Evolutionary conservation across 1,140 invertebrate genomes (phyloP), one percentile per base, ranked within the genome.

Genomic region (Melitaea cinxia): DNA sequence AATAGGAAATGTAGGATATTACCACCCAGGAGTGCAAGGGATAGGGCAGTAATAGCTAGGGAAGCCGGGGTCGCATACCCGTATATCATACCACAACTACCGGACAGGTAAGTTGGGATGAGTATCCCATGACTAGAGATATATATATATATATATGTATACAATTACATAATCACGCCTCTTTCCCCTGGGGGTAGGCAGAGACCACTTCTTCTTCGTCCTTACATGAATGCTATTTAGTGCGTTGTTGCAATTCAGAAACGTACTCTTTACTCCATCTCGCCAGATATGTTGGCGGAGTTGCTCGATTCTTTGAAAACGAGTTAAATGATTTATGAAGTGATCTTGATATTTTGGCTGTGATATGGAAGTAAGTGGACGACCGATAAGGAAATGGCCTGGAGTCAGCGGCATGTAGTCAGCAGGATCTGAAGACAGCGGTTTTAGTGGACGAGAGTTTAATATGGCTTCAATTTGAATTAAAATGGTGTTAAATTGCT

Each of bases 311-410:
- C 54, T 39, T 21, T 74, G 60, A 33, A 26, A 71, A 0, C 72
- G 42, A 7, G 42, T 55, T 7, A 65, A 10, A 2, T 28, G 30
- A 39, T 6, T 55, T 10, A 21, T 39, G 15, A 12, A 21, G n/a
- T 19, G 17, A 33, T 14, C 54, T n/a, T 2, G 26, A 26, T 28
- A 4, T 15, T 57, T 15, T 19, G 4, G 7, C 15, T 50, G 9
- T n/a, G 72, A 61, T 4, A 74, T 33, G 4, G 72, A 42, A 6
- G 57, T 75, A 17, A 85, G 15, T 7, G 79, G 69, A 15, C 68
- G 37, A 9, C 80, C 82, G 61, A 80, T 84, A 0, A 85, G 35
- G 60, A 86, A 77, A 39, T 88, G 83, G 4, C 74, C 77, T 12
- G 84, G 82, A 10, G 82, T 80, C 2, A 84, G 55, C 1, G 69